phyloP scores from a whole-genome alignment of 1,140 invertebrate genomes.

The Drosophila ercepeae region DNA sequence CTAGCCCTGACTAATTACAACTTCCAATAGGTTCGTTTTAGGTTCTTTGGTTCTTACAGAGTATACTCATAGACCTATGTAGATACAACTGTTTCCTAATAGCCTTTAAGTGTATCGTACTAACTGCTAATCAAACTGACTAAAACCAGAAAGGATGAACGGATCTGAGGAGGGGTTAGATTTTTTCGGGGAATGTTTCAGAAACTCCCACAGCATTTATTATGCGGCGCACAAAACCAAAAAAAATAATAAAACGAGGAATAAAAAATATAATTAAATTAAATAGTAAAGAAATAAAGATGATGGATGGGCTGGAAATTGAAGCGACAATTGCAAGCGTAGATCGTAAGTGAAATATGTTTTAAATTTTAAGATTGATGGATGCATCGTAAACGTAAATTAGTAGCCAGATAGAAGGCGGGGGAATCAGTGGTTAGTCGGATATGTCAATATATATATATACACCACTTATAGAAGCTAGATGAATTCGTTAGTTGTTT shows the following conservation, averaged over 20 bases:
- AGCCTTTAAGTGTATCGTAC: constrained; percentile 67
- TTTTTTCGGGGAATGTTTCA: constrained; percentile 33
- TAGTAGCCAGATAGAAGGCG: constrained; percentile 29
- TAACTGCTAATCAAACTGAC: constrained; percentile 68
- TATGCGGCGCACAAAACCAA: constrained; percentile 80
- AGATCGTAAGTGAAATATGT: constrained; percentile 69
- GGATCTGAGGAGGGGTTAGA: constrained; percentile 15
- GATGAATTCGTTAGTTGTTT: constrained; percentile 77
- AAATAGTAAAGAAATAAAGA: constrained; percentile 30
- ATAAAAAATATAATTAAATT: too few species aligned
- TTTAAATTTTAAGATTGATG: constrained; percentile 71
- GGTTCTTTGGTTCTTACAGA: constrained; percentile 46
- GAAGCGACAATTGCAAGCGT: constrained; percentile 41
- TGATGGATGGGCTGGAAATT: constrained; percentile 4
- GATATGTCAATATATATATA: constrained; percentile 60
- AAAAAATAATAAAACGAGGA: constrained; percentile 11
- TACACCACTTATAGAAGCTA: constrained; percentile 49
- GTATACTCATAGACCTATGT: constrained; percentile 79
- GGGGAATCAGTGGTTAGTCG: constrained; percentile 43
- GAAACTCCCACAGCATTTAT: constrained; percentile 77
- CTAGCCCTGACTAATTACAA: constrained; percentile 35
- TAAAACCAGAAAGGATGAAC: constrained; percentile 14
- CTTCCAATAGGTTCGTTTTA: constrained; percentile 35
- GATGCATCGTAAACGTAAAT: constrained; percentile 60
- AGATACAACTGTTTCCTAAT: constrained; percentile 82